A percentile compares a stretch with the other conserved stretches of the same genome.
Evolutionary conservation across 2,888 invertebrate genomes (phyloP).

Genomic region (Stenoptilia bipunctidactyla): DNA sequence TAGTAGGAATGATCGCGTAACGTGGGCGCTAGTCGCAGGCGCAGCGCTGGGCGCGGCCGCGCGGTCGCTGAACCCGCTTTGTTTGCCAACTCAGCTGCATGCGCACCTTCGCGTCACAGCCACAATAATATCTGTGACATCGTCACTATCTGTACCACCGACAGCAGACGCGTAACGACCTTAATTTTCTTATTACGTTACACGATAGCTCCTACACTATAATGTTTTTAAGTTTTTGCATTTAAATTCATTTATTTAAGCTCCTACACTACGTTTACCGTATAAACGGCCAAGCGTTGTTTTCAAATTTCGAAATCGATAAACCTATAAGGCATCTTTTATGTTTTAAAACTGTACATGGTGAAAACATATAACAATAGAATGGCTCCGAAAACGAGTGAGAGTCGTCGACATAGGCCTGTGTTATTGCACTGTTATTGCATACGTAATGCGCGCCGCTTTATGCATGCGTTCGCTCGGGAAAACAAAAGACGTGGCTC

Average conservation of each 20-base stretch:
- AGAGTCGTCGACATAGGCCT: conserved; percentile 26
- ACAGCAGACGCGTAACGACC: too few relatives aligned
- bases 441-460: conserved; percentile 25
- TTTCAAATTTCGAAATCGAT: too few relatives aligned
- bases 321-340: background rate
- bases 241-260: background rate
- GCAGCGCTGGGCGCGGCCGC: conserved; percentile 52
- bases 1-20: conserved; percentile 30
- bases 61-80: conserved; percentile 65
- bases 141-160: background rate
- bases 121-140: conserved; percentile 48
- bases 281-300: too few relatives aligned
- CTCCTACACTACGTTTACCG: background rate
- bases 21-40: conserved; percentile 42
- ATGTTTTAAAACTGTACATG: conserved; percentile 20
- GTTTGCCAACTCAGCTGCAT: conserved; percentile 67
- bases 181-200: too few relatives aligned
- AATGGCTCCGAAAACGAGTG: conserved; percentile 34
- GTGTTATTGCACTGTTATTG: conserved; percentile 23
- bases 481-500: conserved; percentile 17
- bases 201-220: too few relatives aligned
- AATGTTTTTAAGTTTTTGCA: too few relatives aligned
- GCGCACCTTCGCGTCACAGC: conserved; percentile 34
- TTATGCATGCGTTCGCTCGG: conserved; percentile 21
- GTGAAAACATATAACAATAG: conserved; percentile 41